Conservation (phyloP, 2,888 invertebrate genomes). For the Magallana nippona region DNA sequence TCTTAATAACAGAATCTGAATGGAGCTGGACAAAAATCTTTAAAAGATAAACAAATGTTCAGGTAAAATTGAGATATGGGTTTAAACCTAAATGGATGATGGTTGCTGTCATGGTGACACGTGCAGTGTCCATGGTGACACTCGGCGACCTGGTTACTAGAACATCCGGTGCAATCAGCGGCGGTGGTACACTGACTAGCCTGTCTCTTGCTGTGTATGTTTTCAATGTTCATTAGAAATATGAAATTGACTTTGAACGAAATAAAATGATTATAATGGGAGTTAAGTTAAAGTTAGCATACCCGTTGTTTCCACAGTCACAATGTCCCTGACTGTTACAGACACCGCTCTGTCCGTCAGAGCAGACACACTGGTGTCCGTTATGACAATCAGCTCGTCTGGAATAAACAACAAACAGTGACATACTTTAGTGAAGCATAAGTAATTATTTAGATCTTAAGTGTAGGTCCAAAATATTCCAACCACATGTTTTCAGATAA, state of each 20-base stretch:
- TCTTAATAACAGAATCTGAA: no score
- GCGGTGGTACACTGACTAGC: not conserved
- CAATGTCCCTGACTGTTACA: constrained; percentile 3
- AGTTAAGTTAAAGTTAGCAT: no score
- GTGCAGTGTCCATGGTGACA: constrained; percentile 27
- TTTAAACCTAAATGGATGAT: not conserved
- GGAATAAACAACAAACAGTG: not conserved
- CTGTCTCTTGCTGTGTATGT: not conserved
- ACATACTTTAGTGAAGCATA: no score
- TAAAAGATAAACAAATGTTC: no score
- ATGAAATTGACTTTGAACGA: no score
- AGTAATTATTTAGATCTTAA: no score
- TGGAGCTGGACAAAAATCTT: no score
- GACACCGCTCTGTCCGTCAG: constrained; percentile 11
- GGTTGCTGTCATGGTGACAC: constrained; percentile 12
- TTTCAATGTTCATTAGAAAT: not conserved
- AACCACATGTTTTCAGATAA: no score
- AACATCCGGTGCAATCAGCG: constrained; percentile 4
- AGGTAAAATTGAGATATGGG: no score
- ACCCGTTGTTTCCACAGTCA: constrained; percentile 8
- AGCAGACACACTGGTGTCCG: not conserved
- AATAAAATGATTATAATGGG: no score
- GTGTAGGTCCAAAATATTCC: no score
- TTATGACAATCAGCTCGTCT: constrained; percentile 6
- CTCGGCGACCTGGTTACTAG: not conserved